Evolutionary conservation across 2,888 invertebrate genomes (phyloP), one percentile per base, ranked within the genome.

Genomic region (Nowickia ferox): DNA sequence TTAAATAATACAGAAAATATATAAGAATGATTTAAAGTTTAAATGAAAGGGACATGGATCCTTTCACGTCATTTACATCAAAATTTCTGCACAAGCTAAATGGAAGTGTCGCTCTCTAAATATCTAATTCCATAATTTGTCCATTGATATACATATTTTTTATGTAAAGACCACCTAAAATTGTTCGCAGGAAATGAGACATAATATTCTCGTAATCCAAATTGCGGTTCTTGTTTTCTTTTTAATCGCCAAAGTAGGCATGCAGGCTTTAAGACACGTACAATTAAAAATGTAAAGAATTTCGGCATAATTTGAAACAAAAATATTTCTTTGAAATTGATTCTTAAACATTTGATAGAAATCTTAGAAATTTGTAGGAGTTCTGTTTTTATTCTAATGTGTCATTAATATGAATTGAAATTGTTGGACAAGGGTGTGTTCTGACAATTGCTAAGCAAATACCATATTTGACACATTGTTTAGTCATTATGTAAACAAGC

Each of bases 321-420:
- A 53, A 10, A 13, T 8, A 19, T 40, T 13, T 78, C 57, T 44
- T 77, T 61, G 63, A 57, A 78, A 85, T 85, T 63, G 51, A 48
- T 82, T 22, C 72, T 63, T 69, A 78, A 66, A 63, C 11, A 42
- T 57, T 75, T 61, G n/a, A 46, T 40, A 53, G 51, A 82, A 82
- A 78, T 85, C 75, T 66, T 82, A 59, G 75, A 85, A 82, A 69
- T 63, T 68, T 55, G 69, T 78, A 85, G 84, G 84, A 72, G 85
- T 84, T 84, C 72, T 81, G 77, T 81, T 81, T 69, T 78, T 44
- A 57, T 59, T 75, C 59, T 13, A 17, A 51, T 17, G 48, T 66
- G 69, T 78, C 78, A 75, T 82, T 82, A 82, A 51, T 61, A 75
- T 63, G 13, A 74, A 71, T 19, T 15, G 61, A 44, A n/a, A 22